phyloP scores from a whole-genome alignment of 2,888 invertebrate species.

The Temnothorax unifasciatus region DNA sequence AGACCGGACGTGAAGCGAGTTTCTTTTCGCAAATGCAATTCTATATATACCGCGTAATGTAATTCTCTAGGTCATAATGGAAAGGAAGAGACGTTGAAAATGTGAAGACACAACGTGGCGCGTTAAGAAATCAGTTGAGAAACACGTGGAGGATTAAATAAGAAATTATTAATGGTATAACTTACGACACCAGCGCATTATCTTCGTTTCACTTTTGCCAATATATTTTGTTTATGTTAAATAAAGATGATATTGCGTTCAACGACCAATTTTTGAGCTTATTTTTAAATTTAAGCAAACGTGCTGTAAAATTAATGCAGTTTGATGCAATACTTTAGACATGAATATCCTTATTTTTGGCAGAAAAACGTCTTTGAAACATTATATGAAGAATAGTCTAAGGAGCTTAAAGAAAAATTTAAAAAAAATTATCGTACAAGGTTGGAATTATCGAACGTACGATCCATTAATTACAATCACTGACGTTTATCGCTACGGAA shows the following conservation, averaged over 20 bases:
- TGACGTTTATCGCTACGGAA: conserved; percentile 17
- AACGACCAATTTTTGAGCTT: not conserved
- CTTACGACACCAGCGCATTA: not conserved
- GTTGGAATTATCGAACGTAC: not conserved
- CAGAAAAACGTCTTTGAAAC: not conserved
- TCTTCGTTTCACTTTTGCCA: conserved; percentile 5
- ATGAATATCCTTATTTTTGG: not conserved
- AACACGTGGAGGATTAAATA: conserved; percentile 35
- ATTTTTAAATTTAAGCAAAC: not conserved
- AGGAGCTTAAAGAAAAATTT: not conserved
- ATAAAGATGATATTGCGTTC: not conserved
- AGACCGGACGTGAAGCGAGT: conserved; percentile 49
- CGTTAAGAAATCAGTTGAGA: conserved; percentile 15
- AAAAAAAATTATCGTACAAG: not conserved
- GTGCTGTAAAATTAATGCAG: not conserved
- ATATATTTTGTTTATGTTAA: not conserved
- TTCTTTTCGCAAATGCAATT: conserved; percentile 42
- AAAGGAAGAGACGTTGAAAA: conserved; percentile 1
- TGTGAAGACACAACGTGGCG: not conserved
- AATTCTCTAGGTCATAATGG: not conserved
- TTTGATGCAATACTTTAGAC: not conserved
- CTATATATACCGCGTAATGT: conserved; percentile 11
- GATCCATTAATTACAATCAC: not conserved
- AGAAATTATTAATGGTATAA: conserved; percentile 24
- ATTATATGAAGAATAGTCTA: not conserved